Conservation (phyloP, 2,888 invertebrate species). For the Athalia cordata region DNA sequence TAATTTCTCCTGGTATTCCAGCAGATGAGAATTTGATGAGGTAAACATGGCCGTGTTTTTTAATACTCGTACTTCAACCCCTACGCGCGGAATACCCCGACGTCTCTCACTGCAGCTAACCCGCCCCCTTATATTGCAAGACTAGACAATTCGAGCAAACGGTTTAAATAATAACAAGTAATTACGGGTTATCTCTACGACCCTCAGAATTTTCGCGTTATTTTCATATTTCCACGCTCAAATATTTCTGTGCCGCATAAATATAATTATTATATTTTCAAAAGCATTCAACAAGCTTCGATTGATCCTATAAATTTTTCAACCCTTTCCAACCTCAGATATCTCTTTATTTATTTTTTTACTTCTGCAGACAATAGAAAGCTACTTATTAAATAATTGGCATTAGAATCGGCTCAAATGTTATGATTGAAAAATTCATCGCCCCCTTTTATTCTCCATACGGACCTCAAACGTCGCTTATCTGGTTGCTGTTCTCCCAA, state of each 20-base stretch:
- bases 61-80: constrained; percentile 50
- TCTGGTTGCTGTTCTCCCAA: too few species aligned
- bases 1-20: constrained; percentile 51
- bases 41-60: constrained; percentile 59
- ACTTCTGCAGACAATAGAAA: background rate
- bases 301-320: background rate
- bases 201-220: background rate
- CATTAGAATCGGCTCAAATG: constrained; percentile 23
- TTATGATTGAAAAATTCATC: constrained; percentile 13
- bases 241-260: background rate
- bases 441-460: background rate
- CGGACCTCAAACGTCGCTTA: too few species aligned
- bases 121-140: too few species aligned
- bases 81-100: too few species aligned
- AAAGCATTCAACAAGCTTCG: background rate
- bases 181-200: too few species aligned
- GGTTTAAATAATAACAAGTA: too few species aligned
- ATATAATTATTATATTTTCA: background rate
- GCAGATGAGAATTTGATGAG: constrained; percentile 64
- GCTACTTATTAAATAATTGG: constrained; percentile 35
- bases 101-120: background rate
- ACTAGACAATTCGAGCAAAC: too few species aligned
- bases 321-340: background rate
- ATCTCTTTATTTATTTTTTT: background rate
- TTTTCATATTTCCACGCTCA: background rate